Conservation (phyloP, 2,113 vertebrate species). For the Mugil cephalus region DNA sequence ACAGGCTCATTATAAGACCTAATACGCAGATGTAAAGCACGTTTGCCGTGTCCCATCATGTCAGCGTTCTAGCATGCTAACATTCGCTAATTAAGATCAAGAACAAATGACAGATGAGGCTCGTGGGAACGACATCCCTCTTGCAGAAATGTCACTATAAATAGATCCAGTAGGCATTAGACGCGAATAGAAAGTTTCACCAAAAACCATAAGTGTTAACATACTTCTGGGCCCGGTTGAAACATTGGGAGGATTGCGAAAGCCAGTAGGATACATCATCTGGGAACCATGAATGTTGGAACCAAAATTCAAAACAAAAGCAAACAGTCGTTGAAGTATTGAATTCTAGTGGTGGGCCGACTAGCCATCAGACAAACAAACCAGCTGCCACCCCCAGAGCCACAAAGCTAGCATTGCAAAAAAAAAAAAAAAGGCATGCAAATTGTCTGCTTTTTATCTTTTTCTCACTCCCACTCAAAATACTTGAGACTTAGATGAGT, state of each 20-base stretch:
- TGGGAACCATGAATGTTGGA: not conserved
- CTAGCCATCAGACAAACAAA: not conserved
- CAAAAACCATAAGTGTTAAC: not conserved
- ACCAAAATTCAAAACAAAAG: not conserved
- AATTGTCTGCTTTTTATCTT: constrained; percentile 16
- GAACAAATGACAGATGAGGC: not conserved
- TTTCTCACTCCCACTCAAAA: constrained; percentile 42
- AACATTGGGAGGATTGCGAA: not conserved
- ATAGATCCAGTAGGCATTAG: no score
- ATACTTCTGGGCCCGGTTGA: not conserved
- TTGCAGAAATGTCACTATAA: no score
- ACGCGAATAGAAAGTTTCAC: not conserved
- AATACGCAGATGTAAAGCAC: not conserved
- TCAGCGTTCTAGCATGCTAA: not conserved
- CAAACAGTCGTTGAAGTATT: not conserved
- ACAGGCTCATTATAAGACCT: not conserved
- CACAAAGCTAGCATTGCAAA: not conserved
- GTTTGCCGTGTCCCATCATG: no score
- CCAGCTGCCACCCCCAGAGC: not conserved
- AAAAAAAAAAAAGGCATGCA: not conserved
- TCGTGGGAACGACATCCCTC: not conserved
- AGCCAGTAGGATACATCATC: not conserved
- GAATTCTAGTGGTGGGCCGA: not conserved
- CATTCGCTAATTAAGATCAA: not conserved
- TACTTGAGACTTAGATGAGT: constrained; percentile 51